Conservation (phyloP, 2,888 invertebrate species). For the Digitonthophagus gazella region DNA sequence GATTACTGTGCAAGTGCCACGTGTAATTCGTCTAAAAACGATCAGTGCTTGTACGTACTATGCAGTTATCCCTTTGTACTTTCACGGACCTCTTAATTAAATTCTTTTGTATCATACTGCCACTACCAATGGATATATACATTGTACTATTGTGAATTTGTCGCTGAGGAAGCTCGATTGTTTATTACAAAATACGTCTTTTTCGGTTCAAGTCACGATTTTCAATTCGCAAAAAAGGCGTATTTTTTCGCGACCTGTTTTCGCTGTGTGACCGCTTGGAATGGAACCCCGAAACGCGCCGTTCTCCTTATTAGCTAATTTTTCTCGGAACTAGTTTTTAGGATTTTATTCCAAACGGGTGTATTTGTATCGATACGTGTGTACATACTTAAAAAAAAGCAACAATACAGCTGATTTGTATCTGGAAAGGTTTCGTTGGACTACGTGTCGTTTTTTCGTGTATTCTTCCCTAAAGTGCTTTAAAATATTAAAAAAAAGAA, state of each 20-base stretch:
- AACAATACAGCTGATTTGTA: too few species aligned
- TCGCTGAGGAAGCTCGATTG: constrained; percentile 11
- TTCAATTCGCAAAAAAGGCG: not conserved
- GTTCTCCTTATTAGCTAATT: not conserved
- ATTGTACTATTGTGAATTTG: constrained; percentile 21
- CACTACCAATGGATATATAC: constrained; percentile 40
- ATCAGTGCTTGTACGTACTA: constrained; percentile 18
- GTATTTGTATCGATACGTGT: constrained; percentile 35
- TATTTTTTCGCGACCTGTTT: not conserved
- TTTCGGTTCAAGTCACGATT: constrained; percentile 9
- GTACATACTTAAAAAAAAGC: constrained; percentile 34
- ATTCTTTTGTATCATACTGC: constrained; percentile 45
- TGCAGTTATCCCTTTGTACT: constrained; percentile 16
- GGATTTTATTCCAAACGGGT: constrained; percentile 27
- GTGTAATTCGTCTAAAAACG: constrained; percentile 4
- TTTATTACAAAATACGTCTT: constrained; percentile 14
- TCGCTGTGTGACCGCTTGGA: not conserved
- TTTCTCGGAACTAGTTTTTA: not conserved
- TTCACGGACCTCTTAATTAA: constrained; percentile 28
- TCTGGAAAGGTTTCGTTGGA: not conserved
- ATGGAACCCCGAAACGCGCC: not conserved
- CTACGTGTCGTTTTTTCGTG: constrained; percentile 37
- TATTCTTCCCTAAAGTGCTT: constrained; percentile 55
- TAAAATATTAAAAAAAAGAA: constrained; percentile 38
- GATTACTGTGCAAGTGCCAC: constrained; percentile 16